Conservation (phyloP, 2,888 invertebrate genomes). For the Yponomeuta evonymella region DNA sequence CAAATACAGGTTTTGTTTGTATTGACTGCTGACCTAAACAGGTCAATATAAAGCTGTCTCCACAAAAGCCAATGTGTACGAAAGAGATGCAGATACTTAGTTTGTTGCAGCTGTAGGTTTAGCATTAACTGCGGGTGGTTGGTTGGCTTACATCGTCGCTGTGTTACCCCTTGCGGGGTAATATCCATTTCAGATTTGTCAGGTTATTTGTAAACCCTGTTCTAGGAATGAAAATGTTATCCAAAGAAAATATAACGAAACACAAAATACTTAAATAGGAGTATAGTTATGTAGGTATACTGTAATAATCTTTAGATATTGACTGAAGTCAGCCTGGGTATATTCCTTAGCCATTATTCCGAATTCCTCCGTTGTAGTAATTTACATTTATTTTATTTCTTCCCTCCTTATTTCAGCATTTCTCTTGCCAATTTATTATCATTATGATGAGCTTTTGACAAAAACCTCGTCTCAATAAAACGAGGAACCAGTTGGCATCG, state of each 20-base stretch:
- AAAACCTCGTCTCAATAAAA: neutral
- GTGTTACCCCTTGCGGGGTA: neutral
- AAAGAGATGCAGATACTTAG: neutral
- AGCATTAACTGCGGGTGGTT: neutral
- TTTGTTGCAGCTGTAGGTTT: neutral
- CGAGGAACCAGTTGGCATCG: conserved; percentile 10
- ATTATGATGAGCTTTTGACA: conserved; percentile 4
- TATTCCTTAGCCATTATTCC: neutral
- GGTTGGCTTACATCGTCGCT: neutral
- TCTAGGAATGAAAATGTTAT: neutral
- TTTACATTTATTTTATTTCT: neutral
- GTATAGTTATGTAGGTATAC: neutral
- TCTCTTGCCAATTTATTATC: conserved; percentile 1
- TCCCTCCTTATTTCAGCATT: neutral
- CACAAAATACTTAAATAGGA: neutral
- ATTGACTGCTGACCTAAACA: conserved; percentile 1
- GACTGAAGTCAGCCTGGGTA: neutral
- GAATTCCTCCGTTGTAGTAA: neutral
- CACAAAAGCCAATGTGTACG: neutral
- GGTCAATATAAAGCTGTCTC: neutral
- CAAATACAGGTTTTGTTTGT: neutral
- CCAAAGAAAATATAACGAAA: neutral
- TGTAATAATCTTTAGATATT: neutral
- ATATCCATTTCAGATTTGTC: conserved; percentile 1
- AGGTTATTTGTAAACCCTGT: neutral